Base-by-base conservation (phyloP, 1,140 invertebrate genomes). In the Ips typographus region DNA sequence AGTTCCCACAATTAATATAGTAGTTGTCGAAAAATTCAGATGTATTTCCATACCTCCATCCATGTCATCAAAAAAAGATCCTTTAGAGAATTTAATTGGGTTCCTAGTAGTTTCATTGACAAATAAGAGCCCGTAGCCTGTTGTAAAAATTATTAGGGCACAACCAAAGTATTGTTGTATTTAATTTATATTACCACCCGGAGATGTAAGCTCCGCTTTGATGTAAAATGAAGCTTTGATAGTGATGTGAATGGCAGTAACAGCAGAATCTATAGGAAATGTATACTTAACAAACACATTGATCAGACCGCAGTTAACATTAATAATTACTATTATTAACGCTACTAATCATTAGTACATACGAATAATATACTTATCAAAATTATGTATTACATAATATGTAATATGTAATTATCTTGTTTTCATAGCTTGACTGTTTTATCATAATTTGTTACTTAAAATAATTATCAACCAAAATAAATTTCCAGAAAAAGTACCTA, bases 231-330 rank as follows among this genome's bases (percentile, higher is more conserved):
- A 44, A 7, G 65, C 60, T 4, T 61, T 67, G 44, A 77, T 66
- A 5, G 51, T 72, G 51, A 77, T 67, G 62, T 76, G 76, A n/a
- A 77, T 73, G n/a, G 68, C 71, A 53, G 60, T 73, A 55, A 77
- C 73, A 40, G 70, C 69, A 7, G 66, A 63, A 71, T 76, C 76
- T 47, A 77, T 74, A 6, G 74, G 75, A 65, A 77, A 75, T 39
- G 53, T 55, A 37, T 22, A 22, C 22, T 22, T 22, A 22, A 22
- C 22, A 22, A 22, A 22, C 22, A 22, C 22, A 22, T 22, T 22
- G 22, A 22, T 22, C 22, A 22, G 22, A 22, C 22, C 22, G 22
- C 22, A 22, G 22, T 22, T 22, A 22, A 22, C 22, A 22, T 22
- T 22, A 22, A 22, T 22, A 22, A 22, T 22, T 22, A 22, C 22